A percentile compares a stretch with the other conserved stretches of the same genome.
These are phyloP conservation scores for Australoheros scitulus DNA, from an alignment of 2,113 vertebrate species.

Conservation along the genomic window DNA sequence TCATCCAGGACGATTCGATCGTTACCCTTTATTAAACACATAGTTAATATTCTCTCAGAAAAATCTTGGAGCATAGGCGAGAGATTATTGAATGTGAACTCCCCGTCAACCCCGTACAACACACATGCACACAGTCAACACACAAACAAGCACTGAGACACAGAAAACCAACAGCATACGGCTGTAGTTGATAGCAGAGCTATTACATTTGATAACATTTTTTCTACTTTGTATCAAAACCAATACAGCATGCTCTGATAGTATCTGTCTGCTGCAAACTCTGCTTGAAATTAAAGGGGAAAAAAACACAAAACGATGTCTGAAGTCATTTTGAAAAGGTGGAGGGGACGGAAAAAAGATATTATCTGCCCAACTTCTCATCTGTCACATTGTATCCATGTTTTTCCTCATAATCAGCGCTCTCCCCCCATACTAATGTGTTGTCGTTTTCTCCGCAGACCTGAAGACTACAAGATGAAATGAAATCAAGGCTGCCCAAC, in stretches of 20 bases:
- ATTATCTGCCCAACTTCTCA: conserved; percentile 35
- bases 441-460: conserved; percentile 69
- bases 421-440: conserved; percentile 26
- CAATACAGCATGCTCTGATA: conserved; percentile 50
- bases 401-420: conserved; percentile 21
- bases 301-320: conserved; percentile 15
- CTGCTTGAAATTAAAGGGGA: conserved; percentile 49
- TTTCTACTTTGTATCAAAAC: conserved; percentile 48
- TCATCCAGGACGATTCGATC: conserved; percentile 42
- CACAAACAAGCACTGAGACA: neutral
- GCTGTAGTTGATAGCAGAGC: conserved; percentile 43
- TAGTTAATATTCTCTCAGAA: conserved; percentile 69
- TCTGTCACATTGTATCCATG: conserved; percentile 30
- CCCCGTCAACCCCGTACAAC: neutral
- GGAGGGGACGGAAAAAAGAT: conserved; percentile 10
- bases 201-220: conserved; percentile 54
- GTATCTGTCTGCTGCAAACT: conserved; percentile 54
- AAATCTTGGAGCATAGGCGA: conserved; percentile 42
- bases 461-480: conserved; percentile 80
- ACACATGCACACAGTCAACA: neutral
- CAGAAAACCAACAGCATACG: conserved; percentile 26
- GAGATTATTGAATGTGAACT: conserved; percentile 26
- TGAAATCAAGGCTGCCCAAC: conserved; percentile 52
- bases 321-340: conserved; percentile 46
- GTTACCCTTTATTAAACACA: conserved; percentile 62